Base-by-base conservation (phyloP, 2,888 invertebrate genomes). In the Ceraclea dissimilis region DNA sequence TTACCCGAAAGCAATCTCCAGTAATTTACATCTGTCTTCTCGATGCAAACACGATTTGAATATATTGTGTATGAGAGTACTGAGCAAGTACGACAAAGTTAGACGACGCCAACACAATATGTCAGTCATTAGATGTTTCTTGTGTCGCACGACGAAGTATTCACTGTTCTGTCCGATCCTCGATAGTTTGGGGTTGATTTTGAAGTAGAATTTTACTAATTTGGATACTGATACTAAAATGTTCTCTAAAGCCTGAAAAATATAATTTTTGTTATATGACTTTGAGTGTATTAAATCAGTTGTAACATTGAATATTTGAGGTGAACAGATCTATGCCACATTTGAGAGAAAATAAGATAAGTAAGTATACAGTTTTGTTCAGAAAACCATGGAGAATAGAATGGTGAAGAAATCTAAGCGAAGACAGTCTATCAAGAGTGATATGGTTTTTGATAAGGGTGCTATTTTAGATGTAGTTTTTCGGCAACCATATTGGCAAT, bases 1-100 rank as follows among this genome's bases (percentile, higher is more conserved):
- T 71, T 69, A 82, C 82, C 76, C 78, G 62, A 83, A 72, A 63
- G 77, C 78, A 46, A 80, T 74, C 64, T 77, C 76, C 46, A 82
- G 72, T 66, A 81, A 71, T 65, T 76, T 76, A 64, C 82, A 78
- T 1, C 79, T 76, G 63, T 80, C 81, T 66, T 81, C 79, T 63
- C 81, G 73, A 66, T 79, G 81, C 21, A 82, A 67, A 64, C 76
- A 78, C 10, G 76, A 76, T 54, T 73, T 72, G 46, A 78, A 64
- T 63, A 80, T 78, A 31, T 80, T 78, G 20, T 67, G 68, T 51
- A 82, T 75, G n/a, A 82, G 72, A 51, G 74, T 75, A 56, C 76
- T 72, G 51, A 81, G 68, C 48, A 79, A 71, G 66, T 79, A 82
- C 59, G 78, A 70, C 68, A 83, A 71, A 63, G 79, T 76, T 64